These are phyloP conservation scores for Taurulus bubalis DNA, from an alignment of 2,113 vertebrate species.

Conservation along the genomic window DNA sequence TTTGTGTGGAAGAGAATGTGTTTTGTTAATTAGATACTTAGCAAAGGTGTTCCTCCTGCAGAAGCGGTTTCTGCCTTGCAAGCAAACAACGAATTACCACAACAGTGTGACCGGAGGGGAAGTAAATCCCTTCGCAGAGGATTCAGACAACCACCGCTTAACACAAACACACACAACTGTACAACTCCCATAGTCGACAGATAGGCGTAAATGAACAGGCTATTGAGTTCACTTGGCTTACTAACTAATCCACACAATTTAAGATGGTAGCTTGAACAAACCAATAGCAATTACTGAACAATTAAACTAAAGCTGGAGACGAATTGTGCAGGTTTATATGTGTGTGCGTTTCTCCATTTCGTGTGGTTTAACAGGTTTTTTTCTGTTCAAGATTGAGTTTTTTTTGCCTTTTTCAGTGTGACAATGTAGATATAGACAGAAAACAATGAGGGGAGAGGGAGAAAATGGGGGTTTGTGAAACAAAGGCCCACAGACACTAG, in stretches of 20 bases:
- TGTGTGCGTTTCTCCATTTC: background rate
- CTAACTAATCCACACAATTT: conserved; percentile 60
- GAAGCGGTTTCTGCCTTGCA: conserved; percentile 47
- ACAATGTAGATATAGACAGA: background rate
- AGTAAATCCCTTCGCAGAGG: conserved; percentile 46
- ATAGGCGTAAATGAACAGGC: conserved; percentile 51
- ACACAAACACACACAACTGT: background rate
- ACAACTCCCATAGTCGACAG: conserved; percentile 40
- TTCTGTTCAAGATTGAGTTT: background rate
- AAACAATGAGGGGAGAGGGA: background rate
- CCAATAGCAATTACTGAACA: conserved; percentile 46
- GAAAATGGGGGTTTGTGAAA: background rate
- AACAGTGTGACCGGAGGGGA: conserved; percentile 42
- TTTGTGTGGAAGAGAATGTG: conserved; percentile 29
- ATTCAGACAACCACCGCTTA: conserved; percentile 43
- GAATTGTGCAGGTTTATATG: background rate
- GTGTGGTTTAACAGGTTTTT: background rate
- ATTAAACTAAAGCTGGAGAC: conserved; percentile 7
- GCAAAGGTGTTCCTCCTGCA: conserved; percentile 49
- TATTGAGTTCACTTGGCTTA: conserved; percentile 58
- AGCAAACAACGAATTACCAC: conserved; percentile 68
- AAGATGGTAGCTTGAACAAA: conserved; percentile 49
- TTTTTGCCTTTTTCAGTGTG: background rate
- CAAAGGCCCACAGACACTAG: background rate
- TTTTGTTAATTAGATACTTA: conserved; percentile 67